These are phyloP conservation scores for Pinctada fucata DNA, from an alignment of 2,888 invertebrate species.

Conservation along the genomic window DNA sequence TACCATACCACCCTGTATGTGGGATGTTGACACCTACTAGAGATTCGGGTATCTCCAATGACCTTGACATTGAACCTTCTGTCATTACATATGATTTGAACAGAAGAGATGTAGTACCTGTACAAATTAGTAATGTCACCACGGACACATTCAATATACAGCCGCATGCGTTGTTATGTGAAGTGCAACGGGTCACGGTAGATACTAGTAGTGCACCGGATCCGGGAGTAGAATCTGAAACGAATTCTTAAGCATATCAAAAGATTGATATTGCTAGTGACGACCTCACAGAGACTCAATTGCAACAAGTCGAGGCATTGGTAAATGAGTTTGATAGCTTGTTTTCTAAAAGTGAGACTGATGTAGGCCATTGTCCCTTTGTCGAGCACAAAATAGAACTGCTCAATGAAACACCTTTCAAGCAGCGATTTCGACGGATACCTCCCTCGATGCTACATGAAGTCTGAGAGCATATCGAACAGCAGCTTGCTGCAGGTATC, in stretches of 20 bases:
- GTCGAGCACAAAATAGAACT: slow-evolving; percentile 31
- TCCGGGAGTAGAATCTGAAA: not conserved
- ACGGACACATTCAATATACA: slow-evolving; percentile 4
- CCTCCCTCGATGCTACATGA: slow-evolving; percentile 36
- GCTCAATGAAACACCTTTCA: too few relatives aligned
- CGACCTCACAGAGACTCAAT: not conserved
- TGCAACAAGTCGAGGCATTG: slow-evolving; percentile 9
- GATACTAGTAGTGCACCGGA: not conserved
- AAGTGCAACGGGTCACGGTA: slow-evolving; percentile 8
- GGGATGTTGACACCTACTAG: slow-evolving; percentile 19
- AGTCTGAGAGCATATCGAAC: slow-evolving; percentile 23
- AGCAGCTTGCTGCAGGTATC: slow-evolving; percentile 24
- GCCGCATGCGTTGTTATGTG: too few relatives aligned
- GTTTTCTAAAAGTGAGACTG: too few relatives aligned
- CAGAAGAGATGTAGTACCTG: not conserved
- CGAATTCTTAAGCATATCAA: too few relatives aligned
- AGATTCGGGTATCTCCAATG: slow-evolving; percentile 4
- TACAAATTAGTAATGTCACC: slow-evolving; percentile 19
- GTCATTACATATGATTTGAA: slow-evolving; percentile 5
- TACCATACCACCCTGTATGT: too few relatives aligned
- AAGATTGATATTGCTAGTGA: slow-evolving; percentile 2
- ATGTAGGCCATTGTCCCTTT: too few relatives aligned
- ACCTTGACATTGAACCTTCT: too few relatives aligned
- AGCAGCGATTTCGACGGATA: too few relatives aligned
- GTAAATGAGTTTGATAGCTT: not conserved